Evolutionary conservation across 2,888 invertebrate species (phyloP), one percentile per base, ranked within the genome.

Genomic region (Salpingus planirostris): DNA sequence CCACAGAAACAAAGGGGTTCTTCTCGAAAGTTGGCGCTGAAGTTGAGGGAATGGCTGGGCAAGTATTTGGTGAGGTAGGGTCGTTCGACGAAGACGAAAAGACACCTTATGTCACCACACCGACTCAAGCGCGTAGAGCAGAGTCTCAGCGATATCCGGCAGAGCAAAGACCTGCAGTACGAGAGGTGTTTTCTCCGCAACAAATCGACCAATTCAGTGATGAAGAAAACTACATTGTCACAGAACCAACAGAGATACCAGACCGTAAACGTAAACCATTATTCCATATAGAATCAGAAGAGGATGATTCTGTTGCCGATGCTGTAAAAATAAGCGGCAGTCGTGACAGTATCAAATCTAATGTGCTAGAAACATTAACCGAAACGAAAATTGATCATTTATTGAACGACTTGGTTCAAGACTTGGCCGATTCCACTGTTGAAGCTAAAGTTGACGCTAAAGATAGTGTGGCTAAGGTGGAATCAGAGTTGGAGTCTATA

Each of bases 201-300:
- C 38, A 55, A 26, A 46, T 46, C 21, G 55, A 60, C 21, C 49
- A 47, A 15, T 53, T 50, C 21, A 52, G 51, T 15, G 59, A 56
- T 29, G 57, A 59, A 15, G 54, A 54, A 21, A 35, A 38, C 8
- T 55, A 54, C 33, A 47, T 42, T 7, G 53, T 54, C 6, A 51
- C 49, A 2, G 54, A 55, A 30, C 52, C 54, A 3, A 46, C 45
- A 27, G 51, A 51, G 10, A 29, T 2, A 4, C 24, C 28, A 22
- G 10, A 24, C 13, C 6, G 7, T 4, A 27, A 21, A 27, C 31
- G 4, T 24, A 64, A 62, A 47, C 64, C 67, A 6, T 46, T 68
- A 33, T 69, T 70, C 42, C 60, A 61, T 36, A 56, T 69, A 40
- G 66, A 66, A 46, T 68, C 68, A 7, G 66, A 64, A 46, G 67